Base-by-base conservation (phyloP, 2,888 invertebrate species). In the Hirtodrosophila duncani region DNA sequence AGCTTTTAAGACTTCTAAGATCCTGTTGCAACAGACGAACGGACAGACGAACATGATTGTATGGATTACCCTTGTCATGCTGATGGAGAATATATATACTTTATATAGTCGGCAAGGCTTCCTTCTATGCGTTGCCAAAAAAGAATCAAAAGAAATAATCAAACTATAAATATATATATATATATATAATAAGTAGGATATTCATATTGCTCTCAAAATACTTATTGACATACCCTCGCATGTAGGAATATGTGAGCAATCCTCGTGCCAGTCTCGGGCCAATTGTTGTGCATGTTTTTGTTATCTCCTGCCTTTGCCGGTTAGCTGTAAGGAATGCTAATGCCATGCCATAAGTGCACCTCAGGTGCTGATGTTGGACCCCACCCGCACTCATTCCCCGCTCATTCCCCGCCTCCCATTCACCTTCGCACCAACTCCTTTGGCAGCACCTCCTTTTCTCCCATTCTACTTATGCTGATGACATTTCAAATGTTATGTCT, bases 281-380 rank as follows among this genome's bases (percentile, higher is more conserved):
- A 63, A 74, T 70, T 72, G 71, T 63, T 72, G 72, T 72, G 64
- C 78, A 63, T 74, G 72, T 74, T 74, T 72, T 77, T 72, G 78
- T 77, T 74, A 74, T 74, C 72, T 74, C 31, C 67, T 43, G 53
- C 37, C n/a, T n/a, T n/a, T 37, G 26, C 50, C 37, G 67, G 41
- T 30, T 46, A 65, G 65, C 67, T 72, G 72, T 67, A 77, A 74
- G 78, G 72, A 74, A 74, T 74, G 78, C 72, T 74, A 74, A 74
- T 74, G 72, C 69, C 64, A 42, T 49, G 60, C 56, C 69, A 67
- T 72, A 74, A 74, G 72, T 77, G 61, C 78, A 77, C 78, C 72
- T 77, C 69, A 74, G 72, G 67, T 72, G 72, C 63, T 64, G 53
- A n/a, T n/a, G 46, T 48, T 24, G 29, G 34, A 20, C 34, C 21